Conservation (phyloP, 2,113 vertebrate species). For the Ariopsis seemanni region DNA sequence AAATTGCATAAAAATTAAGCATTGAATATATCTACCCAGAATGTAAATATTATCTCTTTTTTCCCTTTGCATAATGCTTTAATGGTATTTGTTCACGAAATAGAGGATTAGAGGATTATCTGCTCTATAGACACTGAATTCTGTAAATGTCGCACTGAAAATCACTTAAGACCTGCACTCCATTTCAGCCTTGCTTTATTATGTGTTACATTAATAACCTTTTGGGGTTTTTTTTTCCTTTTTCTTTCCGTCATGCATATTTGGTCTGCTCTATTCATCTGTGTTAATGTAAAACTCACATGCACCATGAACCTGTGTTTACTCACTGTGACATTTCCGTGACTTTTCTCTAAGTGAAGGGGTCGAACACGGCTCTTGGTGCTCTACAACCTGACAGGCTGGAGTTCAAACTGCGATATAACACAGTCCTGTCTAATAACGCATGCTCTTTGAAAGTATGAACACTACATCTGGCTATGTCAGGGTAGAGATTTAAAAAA, state of each 20-base stretch:
- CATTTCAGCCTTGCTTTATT: constrained; percentile 31
- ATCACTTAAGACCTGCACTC: constrained; percentile 46
- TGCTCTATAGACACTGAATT: constrained; percentile 40
- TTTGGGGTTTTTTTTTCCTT: constrained; percentile 2
- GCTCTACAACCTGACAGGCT: constrained; percentile 22
- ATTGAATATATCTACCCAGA: constrained; percentile 1
- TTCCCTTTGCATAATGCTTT: constrained; percentile 43
- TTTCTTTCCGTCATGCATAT: neutral
- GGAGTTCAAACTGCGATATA: constrained; percentile 11
- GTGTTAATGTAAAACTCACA: constrained; percentile 2
- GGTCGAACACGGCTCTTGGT: constrained; percentile 15
- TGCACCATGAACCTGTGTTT: neutral
- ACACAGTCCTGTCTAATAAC: constrained; percentile 23
- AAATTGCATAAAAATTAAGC: constrained; percentile 17
- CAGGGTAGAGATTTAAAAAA: neutral
- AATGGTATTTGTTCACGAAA: constrained; percentile 56
- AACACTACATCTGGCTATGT: constrained; percentile 26
- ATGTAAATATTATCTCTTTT: constrained; percentile 16
- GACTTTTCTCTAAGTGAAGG: constrained; percentile 28
- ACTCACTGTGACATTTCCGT: constrained; percentile 2
- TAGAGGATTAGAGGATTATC: constrained; percentile 29
- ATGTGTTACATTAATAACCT: constrained; percentile 18
- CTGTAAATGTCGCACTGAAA: constrained; percentile 56
- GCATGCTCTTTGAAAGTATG: constrained; percentile 29
- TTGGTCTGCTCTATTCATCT: constrained; percentile 9